Evolutionary conservation across 2,113 vertebrate species (phyloP).

Genomic region (Alligator mississippiensis): DNA sequence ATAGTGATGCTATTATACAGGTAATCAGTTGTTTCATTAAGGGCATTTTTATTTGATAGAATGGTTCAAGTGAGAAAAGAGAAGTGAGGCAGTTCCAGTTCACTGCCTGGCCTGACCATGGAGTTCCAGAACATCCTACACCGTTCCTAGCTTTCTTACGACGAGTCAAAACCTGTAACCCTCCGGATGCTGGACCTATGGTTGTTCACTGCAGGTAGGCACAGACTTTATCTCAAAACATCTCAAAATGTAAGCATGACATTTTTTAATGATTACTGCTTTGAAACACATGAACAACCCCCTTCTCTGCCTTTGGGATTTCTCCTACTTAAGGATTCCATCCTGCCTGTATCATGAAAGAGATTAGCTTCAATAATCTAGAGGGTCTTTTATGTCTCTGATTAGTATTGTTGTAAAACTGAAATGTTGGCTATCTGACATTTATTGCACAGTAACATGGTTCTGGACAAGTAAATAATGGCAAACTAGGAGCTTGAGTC

Average conservation of each 20-base stretch:
- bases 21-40: background rate
- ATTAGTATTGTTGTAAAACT: background rate
- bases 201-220: constrained; percentile 98
- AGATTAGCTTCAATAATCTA: background rate
- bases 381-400: background rate
- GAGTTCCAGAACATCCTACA: constrained; percentile 97
- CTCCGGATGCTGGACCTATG: constrained; percentile 97
- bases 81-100: constrained; percentile 99
- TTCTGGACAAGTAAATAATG: background rate
- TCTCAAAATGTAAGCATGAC: background rate
- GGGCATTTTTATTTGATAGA: constrained; percentile 78
- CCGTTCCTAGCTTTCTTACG: constrained; percentile 96
- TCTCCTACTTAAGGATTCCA: background rate
- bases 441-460: background rate
- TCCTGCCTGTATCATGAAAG: background rate
- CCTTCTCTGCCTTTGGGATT: background rate
- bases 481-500: background rate
- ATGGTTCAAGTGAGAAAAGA: constrained; percentile 96
- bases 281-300: background rate
- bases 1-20: background rate
- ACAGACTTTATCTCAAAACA: background rate
- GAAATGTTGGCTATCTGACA: background rate
- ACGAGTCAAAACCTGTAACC: constrained; percentile 97
- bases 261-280: background rate
- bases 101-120: constrained; percentile 99